These are phyloP conservation scores for Phoxinus phoxinus DNA, from an alignment of 2,113 vertebrate genomes.

Conservation along the genomic window DNA sequence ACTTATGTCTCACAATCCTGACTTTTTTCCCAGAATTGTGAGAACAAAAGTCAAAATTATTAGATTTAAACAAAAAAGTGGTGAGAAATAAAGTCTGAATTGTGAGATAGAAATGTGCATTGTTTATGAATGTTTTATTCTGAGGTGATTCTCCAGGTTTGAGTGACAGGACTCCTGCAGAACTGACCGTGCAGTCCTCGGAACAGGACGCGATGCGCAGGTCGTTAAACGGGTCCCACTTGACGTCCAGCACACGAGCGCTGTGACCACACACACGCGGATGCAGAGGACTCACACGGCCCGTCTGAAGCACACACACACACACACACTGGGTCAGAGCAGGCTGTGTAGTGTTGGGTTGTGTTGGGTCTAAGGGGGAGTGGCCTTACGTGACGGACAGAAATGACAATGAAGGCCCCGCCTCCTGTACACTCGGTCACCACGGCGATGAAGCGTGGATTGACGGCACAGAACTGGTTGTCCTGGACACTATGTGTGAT, in stretches of 20 bases:
- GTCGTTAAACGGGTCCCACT: conserved; percentile 96
- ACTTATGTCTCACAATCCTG: too few species aligned
- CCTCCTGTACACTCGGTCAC: conserved; percentile 90
- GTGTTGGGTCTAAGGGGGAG: background rate
- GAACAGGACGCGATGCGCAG: conserved; percentile 92
- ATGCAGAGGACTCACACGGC: conserved; percentile 88
- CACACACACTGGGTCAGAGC: background rate
- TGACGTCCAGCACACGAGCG: conserved; percentile 87
- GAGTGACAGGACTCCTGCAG: too few species aligned
- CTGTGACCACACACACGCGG: conserved; percentile 89
- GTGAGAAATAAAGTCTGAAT: too few species aligned
- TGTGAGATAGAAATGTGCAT: too few species aligned
- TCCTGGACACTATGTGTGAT: conserved; percentile 90
- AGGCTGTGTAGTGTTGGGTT: too few species aligned
- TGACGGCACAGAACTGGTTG: conserved; percentile 92
- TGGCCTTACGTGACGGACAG: conserved; percentile 83
- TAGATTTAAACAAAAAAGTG: too few species aligned
- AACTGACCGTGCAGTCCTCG: conserved; percentile 87
- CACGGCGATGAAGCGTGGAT: conserved; percentile 90
- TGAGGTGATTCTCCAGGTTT: too few species aligned
- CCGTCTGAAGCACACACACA: conserved; percentile 77
- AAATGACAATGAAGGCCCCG: conserved; percentile 89
- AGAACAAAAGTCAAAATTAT: too few species aligned
- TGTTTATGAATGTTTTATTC: too few species aligned
- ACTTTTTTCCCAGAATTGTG: too few species aligned